phyloP scores from a whole-genome alignment of 2,797 vertebrate genomes.

The Labeo calbasu region DNA sequence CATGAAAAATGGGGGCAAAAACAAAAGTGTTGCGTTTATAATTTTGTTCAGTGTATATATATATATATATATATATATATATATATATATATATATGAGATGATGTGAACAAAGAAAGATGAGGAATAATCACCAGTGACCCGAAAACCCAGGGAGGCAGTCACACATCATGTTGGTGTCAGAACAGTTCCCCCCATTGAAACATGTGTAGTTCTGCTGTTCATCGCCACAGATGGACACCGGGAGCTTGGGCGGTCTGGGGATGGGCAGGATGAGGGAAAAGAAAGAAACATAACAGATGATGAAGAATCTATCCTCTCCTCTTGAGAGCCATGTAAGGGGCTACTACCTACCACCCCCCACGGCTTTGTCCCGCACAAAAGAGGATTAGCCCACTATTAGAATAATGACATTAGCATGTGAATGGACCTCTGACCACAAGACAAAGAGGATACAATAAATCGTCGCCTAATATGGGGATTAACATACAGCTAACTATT shows the following conservation, averaged over 20 bases:
- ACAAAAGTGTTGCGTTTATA: no score
- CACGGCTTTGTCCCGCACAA: conserved; percentile 33
- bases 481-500: conserved; percentile 29
- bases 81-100: neutral
- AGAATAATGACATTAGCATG: conserved; percentile 67
- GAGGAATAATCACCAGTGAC: conserved; percentile 82
- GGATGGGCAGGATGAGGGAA: conserved; percentile 17
- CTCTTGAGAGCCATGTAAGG: conserved; percentile 32
- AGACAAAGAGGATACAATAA: conserved; percentile 57
- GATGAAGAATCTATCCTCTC: conserved; percentile 36
- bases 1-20: no score
- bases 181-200: conserved; percentile 88
- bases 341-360: neutral
- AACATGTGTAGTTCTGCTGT: conserved; percentile 87
- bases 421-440: conserved; percentile 58
- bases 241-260: conserved; percentile 79
- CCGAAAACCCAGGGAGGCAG: conserved; percentile 83
- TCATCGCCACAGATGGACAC: conserved; percentile 85
- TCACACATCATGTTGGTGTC: conserved; percentile 75
- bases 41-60: no score
- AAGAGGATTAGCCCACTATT: conserved; percentile 67
- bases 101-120: conserved; percentile 18
- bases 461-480: conserved; percentile 29
- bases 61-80: no score
- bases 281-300: conserved; percentile 42